A percentile compares a stretch with the other conserved stretches of the same genome.
phyloP scores from a whole-genome alignment of 2,113 vertebrate genomes.

The Gnathonemus echidnorhynchus region DNA sequence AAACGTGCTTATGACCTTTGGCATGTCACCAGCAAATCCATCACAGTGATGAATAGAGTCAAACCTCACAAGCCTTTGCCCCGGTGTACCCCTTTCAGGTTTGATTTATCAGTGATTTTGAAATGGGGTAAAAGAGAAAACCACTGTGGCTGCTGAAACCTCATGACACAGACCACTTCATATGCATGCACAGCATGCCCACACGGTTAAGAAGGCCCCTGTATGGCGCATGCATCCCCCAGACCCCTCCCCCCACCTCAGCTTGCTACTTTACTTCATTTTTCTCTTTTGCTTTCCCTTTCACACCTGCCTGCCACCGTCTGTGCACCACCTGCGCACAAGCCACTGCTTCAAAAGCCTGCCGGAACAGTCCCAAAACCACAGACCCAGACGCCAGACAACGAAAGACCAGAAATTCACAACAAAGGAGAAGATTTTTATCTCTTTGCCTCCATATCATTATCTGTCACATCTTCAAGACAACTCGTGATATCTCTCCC shows the following conservation, averaged over 20 bases:
- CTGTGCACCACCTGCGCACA: background rate
- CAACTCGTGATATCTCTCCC: background rate
- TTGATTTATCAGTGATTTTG: background rate
- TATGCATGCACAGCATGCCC: background rate
- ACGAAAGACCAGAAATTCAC: background rate
- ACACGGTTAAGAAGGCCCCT: background rate
- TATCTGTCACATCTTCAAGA: constrained; percentile 6
- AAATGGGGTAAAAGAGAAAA: background rate
- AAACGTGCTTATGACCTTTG: background rate
- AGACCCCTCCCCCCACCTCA: background rate
- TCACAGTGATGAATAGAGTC: background rate
- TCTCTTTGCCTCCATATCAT: too few relatives aligned
- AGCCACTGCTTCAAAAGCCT: background rate
- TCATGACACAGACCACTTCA: background rate
- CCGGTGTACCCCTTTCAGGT: background rate
- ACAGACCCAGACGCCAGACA: background rate
- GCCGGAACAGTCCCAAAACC: background rate
- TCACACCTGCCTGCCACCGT: background rate
- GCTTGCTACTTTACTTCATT: background rate
- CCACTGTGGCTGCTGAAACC: background rate
- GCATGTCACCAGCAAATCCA: background rate
- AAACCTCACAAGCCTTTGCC: background rate
- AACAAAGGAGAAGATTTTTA: background rate
- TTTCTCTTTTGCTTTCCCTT: background rate
- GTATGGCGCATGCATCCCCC: background rate